A percentile compares a stretch with the other conserved stretches of the same genome.
phyloP scores from a whole-genome alignment of 2,113 vertebrate genomes.

The Thryonomys swinderianus region DNA sequence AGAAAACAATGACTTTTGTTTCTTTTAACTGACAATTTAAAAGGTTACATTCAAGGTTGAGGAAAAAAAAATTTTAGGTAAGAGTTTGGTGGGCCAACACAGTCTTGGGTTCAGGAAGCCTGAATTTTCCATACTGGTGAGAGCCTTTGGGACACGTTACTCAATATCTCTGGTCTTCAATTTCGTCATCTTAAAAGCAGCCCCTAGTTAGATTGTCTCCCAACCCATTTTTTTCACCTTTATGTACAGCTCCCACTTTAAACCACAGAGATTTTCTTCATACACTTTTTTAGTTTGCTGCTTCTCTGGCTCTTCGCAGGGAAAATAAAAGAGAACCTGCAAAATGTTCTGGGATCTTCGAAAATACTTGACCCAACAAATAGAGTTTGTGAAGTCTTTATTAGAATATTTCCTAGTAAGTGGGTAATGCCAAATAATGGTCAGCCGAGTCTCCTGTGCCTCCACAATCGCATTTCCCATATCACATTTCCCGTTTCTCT shows the following conservation, averaged over 20 bases:
- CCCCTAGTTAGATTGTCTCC: neutral
- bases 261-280: neutral
- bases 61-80: neutral
- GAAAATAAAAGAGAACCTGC: neutral
- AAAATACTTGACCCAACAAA: conserved; percentile 61
- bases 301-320: conserved; percentile 21
- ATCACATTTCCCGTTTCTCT: conserved; percentile 68
- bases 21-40: neutral
- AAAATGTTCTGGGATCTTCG: conserved; percentile 55
- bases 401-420: conserved; percentile 69
- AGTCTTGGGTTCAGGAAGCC: neutral
- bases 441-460: conserved; percentile 66
- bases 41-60: neutral
- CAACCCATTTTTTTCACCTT: neutral
- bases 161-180: neutral
- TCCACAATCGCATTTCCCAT: conserved; percentile 57
- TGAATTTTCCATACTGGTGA: neutral
- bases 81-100: neutral
- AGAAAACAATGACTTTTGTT: neutral
- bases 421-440: conserved; percentile 63
- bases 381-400: conserved; percentile 67
- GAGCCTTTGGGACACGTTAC: neutral
- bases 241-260: neutral
- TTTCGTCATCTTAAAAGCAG: conserved; percentile 26
- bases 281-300: neutral